These are phyloP conservation scores for Eubasilissa regina DNA, from an alignment of 1,140 invertebrate genomes.

Conservation along the genomic window DNA sequence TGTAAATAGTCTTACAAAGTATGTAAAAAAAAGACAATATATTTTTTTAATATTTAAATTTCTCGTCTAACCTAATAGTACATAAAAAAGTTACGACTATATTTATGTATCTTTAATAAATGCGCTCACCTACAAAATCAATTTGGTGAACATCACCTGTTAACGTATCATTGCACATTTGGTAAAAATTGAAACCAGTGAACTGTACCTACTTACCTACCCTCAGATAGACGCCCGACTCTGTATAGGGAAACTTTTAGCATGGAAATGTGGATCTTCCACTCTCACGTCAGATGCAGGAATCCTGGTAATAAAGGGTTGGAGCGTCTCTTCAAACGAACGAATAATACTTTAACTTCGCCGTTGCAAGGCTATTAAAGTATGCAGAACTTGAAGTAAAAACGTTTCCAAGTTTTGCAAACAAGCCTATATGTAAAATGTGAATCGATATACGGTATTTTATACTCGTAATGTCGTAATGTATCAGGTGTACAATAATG, in stretches of 20 bases:
- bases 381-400: constrained; percentile 25
- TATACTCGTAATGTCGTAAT: no score
- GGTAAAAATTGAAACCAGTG: not conserved
- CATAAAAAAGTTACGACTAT: no score
- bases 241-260: constrained; percentile 31
- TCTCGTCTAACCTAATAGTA: no score
- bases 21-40: no score
- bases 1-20: no score
- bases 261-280: constrained; percentile 27
- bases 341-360: constrained; percentile 41
- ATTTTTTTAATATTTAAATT: no score
- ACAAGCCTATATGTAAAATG: constrained; percentile 46
- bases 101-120: no score
- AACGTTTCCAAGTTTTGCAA: constrained; percentile 47
- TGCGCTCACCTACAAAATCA: no score
- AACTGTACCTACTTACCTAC: not conserved
- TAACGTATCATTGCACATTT: no score
- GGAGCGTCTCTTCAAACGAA: constrained; percentile 33
- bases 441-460: not conserved
- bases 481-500: no score
- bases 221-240: not conserved
- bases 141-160: no score
- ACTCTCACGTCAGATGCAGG: constrained; percentile 40
- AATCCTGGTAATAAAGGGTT: constrained; percentile 43
- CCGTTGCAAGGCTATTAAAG: constrained; percentile 46